A percentile compares a stretch with the other conserved stretches of the same genome.
Evolutionary conservation across 2,113 vertebrate species (phyloP).

Genomic region (Semicossyphus pulcher): DNA sequence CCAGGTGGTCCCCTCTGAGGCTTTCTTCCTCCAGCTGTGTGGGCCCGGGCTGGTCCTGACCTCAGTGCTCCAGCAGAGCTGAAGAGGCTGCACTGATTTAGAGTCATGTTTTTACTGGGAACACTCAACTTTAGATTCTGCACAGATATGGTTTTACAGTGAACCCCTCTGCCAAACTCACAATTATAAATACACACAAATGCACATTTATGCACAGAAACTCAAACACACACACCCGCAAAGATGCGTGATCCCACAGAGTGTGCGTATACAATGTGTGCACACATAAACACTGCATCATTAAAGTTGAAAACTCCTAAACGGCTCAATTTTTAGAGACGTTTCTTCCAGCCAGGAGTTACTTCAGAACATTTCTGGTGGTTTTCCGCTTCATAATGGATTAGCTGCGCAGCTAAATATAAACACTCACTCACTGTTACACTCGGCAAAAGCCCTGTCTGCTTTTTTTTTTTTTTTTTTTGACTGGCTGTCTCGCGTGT

Average conservation of each 20-base stretch:
- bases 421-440: constrained; percentile 43
- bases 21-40: constrained; percentile 53
- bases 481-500: neutral
- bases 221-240: constrained; percentile 45
- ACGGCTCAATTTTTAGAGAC: constrained; percentile 49
- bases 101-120: constrained; percentile 65
- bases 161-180: constrained; percentile 64
- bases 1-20: constrained; percentile 57
- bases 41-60: constrained; percentile 42
- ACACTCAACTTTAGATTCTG: constrained; percentile 67
- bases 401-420: constrained; percentile 67
- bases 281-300: constrained; percentile 58
- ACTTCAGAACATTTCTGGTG: constrained; percentile 65
- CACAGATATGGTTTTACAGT: constrained; percentile 67
- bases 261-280: constrained; percentile 33
- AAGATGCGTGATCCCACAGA: constrained; percentile 5
- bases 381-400: constrained; percentile 73
- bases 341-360: constrained; percentile 63
- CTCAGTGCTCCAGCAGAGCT: constrained; percentile 48
- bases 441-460: constrained; percentile 33
- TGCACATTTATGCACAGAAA: constrained; percentile 57
- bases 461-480: constrained; percentile 14
- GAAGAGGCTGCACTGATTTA: constrained; percentile 72
- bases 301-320: constrained; percentile 54
- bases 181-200: constrained; percentile 70